These are phyloP conservation scores for Cheilosia vernalis DNA, from an alignment of 2,888 invertebrate genomes.

Conservation along the genomic window DNA sequence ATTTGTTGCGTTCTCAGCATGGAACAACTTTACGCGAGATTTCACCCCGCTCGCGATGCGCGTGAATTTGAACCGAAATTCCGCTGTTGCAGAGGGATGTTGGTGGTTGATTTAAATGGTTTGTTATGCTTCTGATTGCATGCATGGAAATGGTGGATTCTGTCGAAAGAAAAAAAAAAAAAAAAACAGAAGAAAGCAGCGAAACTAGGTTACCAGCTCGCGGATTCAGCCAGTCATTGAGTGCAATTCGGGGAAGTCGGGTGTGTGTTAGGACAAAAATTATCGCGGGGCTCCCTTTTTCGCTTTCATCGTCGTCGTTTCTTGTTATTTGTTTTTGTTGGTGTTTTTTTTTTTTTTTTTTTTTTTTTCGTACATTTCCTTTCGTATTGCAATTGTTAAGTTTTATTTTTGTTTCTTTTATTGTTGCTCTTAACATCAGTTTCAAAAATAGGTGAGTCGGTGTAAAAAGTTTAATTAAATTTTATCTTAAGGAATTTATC, in stretches of 20 bases:
- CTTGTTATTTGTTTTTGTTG: slow-evolving; percentile 21
- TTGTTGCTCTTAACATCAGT: background rate
- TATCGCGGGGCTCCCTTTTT: slow-evolving; percentile 45
- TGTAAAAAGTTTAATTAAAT: slow-evolving; percentile 25
- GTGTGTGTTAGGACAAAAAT: slow-evolving; percentile 76
- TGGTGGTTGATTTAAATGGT: slow-evolving; percentile 64
- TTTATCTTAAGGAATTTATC: background rate
- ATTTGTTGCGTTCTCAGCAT: slow-evolving; percentile 45
- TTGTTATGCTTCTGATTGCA: slow-evolving; percentile 55
- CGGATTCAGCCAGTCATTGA: slow-evolving; percentile 80
- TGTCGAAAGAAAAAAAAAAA: background rate
- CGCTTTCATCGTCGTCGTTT: slow-evolving; percentile 43
- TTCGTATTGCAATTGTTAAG: slow-evolving; percentile 30
- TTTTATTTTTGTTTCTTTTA: slow-evolving; percentile 28
- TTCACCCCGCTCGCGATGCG: slow-evolving; percentile 61
- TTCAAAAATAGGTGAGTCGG: slow-evolving; percentile 26
- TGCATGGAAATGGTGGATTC: slow-evolving; percentile 38
- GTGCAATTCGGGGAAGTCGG: slow-evolving; percentile 83
- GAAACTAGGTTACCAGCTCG: slow-evolving; percentile 65
- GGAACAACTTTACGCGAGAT: slow-evolving; percentile 41
- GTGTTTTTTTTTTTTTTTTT: slow-evolving; percentile 42
- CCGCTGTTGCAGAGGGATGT: slow-evolving; percentile 53
- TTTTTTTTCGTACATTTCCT: slow-evolving; percentile 2
- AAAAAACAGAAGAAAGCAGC: background rate
- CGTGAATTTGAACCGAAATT: slow-evolving; percentile 28